Percentiles rank a stretch among this genome's conserved stretches.
phyloP scores from a whole-genome alignment of 2,797 vertebrate species.

The Spondyliosoma cantharus region DNA sequence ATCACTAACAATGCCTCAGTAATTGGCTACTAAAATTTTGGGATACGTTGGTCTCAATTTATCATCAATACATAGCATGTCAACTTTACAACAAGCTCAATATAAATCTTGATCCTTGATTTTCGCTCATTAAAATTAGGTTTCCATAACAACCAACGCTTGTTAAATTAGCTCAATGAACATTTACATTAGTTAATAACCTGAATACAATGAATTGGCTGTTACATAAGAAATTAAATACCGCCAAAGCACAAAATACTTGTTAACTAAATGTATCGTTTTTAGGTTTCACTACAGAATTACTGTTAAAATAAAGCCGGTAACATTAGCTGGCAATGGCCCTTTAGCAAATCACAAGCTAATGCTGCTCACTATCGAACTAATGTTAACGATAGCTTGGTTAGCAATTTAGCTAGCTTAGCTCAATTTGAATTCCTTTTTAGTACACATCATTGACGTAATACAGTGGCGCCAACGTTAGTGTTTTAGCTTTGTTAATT shows the following conservation, averaged over 20 bases:
- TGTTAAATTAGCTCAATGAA: not conserved
- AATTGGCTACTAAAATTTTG: not conserved
- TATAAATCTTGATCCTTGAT: not conserved
- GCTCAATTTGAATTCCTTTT: constrained; percentile 9
- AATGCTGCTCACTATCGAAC: constrained; percentile 20
- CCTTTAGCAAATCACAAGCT: constrained; percentile 49
- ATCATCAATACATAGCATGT: not conserved
- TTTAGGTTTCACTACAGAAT: not conserved
- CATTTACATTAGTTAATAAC: not conserved
- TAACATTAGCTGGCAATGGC: constrained; percentile 54
- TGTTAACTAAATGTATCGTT: not conserved
- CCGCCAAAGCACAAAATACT: not conserved
- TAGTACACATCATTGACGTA: not conserved
- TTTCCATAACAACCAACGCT: constrained; percentile 28
- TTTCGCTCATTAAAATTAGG: not conserved
- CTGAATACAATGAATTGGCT: not conserved
- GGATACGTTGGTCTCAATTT: not conserved
- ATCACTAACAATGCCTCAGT: not conserved
- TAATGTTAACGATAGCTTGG: constrained; percentile 36
- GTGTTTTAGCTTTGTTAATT: not conserved
- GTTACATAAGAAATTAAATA: not conserved
- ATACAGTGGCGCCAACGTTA: not conserved
- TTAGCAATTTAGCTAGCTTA: constrained; percentile 51
- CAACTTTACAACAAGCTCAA: not conserved
- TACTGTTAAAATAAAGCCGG: constrained; percentile 56